These are phyloP conservation scores for Vulpes lagopus DNA, from an alignment of 2,113 vertebrate species.

Conservation along the genomic window DNA sequence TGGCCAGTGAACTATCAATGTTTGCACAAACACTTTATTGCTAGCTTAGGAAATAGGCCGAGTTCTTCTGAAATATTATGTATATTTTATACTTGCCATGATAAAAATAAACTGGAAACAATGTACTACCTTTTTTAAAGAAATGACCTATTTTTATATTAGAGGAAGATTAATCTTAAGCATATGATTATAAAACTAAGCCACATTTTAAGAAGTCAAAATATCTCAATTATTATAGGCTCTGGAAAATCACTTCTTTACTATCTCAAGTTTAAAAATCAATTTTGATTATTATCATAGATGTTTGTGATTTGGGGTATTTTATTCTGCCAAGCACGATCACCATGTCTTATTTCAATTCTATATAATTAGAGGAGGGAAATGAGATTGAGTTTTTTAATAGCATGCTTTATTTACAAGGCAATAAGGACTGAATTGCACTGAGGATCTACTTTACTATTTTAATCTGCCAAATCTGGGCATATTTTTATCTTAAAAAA, in stretches of 20 bases:
- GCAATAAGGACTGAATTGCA: background rate
- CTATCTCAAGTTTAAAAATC: background rate
- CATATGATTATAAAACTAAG: background rate
- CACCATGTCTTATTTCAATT: background rate
- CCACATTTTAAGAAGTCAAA: background rate
- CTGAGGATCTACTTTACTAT: background rate
- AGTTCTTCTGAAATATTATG: background rate
- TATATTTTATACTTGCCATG: background rate
- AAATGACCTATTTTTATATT: background rate
- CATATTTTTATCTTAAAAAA: background rate
- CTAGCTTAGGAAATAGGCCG: background rate
- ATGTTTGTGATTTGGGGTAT: background rate
- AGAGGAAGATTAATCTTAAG: constrained; percentile 13
- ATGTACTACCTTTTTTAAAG: background rate
- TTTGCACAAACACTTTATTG: background rate
- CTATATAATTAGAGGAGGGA: background rate
- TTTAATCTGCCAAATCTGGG: background rate
- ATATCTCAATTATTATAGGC: background rate
- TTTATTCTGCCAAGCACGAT: background rate
- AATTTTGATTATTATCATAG: constrained; percentile 17
- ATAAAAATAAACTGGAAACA: background rate
- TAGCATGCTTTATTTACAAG: constrained; percentile 11
- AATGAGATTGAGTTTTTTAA: background rate
- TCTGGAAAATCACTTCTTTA: background rate
- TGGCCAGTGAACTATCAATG: background rate